A percentile compares a stretch with the other conserved stretches of the same genome.
phyloP scores from a whole-genome alignment of 2,797 vertebrate genomes.

The Gambelia wislizenii region DNA sequence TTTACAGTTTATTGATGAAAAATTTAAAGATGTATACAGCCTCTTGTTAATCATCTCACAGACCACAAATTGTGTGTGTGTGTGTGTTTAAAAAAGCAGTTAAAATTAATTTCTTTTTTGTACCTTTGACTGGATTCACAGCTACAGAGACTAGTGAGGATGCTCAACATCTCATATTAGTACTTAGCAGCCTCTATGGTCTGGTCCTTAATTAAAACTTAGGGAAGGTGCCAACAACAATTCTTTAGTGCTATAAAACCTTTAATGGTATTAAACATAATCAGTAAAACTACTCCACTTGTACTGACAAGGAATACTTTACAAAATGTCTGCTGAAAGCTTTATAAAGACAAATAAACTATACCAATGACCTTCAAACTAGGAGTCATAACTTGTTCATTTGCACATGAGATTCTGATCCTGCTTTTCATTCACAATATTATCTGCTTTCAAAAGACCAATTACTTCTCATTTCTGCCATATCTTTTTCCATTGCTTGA shows the following conservation, averaged over 20 bases:
- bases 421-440: not conserved
- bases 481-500: too few species aligned
- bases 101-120: not conserved
- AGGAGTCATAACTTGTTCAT: not conserved
- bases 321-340: not conserved
- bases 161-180: not conserved
- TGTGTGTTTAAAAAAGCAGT: not conserved
- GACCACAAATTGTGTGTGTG: not conserved
- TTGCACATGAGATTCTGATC: not conserved
- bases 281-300: not conserved
- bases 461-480: not conserved
- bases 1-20: too few species aligned
- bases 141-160: not conserved
- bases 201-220: not conserved
- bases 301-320: too few species aligned
- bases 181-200: not conserved
- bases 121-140: not conserved
- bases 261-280: not conserved
- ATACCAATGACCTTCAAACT: not conserved
- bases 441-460: not conserved
- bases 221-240: not conserved
- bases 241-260: not conserved
- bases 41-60: not conserved
- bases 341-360: not conserved
- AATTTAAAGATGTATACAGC: not conserved